phyloP scores from a whole-genome alignment of 2,888 invertebrate species.

The Lochmaea crataegi region DNA sequence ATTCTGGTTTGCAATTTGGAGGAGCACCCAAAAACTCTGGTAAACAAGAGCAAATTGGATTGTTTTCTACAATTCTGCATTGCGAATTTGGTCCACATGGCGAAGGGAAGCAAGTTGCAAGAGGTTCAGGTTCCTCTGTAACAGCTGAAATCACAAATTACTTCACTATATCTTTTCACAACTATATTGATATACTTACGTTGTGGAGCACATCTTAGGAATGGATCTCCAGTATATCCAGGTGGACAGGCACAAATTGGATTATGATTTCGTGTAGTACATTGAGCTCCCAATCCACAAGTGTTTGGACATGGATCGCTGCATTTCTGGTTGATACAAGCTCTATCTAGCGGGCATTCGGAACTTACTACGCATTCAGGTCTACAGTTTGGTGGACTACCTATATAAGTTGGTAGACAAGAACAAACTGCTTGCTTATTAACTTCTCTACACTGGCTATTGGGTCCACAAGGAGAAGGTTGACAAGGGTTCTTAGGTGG shows the following conservation, averaged over 20 bases:
- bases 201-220: constrained; percentile 77
- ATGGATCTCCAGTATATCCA: constrained; percentile 89
- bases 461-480: constrained; percentile 89
- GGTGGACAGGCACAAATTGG: constrained; percentile 88
- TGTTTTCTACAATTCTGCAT: constrained; percentile 79
- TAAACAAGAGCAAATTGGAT: constrained; percentile 83
- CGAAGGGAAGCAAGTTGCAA: constrained; percentile 82
- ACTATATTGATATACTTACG: constrained; percentile 68
- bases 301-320: constrained; percentile 89
- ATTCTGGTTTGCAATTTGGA: constrained; percentile 84
- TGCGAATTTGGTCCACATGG: constrained; percentile 88
- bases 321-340: constrained; percentile 88
- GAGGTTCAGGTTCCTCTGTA: constrained; percentile 66
- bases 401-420: constrained; percentile 82
- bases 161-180: too few relatives aligned
- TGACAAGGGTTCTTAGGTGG: constrained; percentile 76
- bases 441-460: constrained; percentile 84
- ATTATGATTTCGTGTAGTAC: constrained; percentile 85
- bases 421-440: constrained; percentile 87
- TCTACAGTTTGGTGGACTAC: constrained; percentile 82
- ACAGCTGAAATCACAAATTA: constrained; percentile 54
- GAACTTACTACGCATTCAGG: constrained; percentile 90
- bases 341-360: constrained; percentile 84
- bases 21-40: constrained; percentile 83
- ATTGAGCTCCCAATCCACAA: constrained; percentile 87